phyloP scores from a whole-genome alignment of 2,113 vertebrate species.

The Brachirus orientalis region DNA sequence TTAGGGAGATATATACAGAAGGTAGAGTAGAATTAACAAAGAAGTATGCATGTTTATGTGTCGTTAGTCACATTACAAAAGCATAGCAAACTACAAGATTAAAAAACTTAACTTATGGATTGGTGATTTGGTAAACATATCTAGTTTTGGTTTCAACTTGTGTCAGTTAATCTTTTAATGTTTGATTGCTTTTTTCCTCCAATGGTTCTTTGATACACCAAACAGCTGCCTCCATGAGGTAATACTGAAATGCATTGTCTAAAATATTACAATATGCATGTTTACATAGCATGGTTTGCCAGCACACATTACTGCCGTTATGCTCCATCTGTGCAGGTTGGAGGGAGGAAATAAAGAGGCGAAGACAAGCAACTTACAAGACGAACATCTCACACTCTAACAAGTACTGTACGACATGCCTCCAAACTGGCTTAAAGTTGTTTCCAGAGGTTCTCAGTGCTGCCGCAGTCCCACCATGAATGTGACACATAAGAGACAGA shows the following conservation, averaged over 20 bases:
- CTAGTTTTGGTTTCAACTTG: too few species aligned
- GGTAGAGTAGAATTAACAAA: too few species aligned
- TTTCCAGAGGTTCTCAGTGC: not conserved
- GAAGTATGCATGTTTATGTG: too few species aligned
- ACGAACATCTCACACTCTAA: not conserved
- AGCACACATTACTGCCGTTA: not conserved
- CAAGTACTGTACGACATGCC: not conserved
- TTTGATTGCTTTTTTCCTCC: too few species aligned
- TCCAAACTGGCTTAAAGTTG: not conserved
- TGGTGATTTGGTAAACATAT: too few species aligned
- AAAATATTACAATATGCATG: not conserved
- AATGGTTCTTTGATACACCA: not conserved
- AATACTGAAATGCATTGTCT: not conserved
- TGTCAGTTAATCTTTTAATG: too few species aligned
- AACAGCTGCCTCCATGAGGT: not conserved
- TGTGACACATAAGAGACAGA: slow-evolving; percentile 36
- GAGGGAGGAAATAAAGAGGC: not conserved
- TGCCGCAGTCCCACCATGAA: not conserved
- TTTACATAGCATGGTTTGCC: not conserved
- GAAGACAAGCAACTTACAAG: not conserved
- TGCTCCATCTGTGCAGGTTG: not conserved
- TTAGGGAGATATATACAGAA: too few species aligned
- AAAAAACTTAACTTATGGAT: too few species aligned
- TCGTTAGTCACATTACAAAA: too few species aligned
- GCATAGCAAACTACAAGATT: too few species aligned